Evolutionary conservation across 2,888 invertebrate genomes (phyloP).

Genomic region (Conchocele bisecta): DNA sequence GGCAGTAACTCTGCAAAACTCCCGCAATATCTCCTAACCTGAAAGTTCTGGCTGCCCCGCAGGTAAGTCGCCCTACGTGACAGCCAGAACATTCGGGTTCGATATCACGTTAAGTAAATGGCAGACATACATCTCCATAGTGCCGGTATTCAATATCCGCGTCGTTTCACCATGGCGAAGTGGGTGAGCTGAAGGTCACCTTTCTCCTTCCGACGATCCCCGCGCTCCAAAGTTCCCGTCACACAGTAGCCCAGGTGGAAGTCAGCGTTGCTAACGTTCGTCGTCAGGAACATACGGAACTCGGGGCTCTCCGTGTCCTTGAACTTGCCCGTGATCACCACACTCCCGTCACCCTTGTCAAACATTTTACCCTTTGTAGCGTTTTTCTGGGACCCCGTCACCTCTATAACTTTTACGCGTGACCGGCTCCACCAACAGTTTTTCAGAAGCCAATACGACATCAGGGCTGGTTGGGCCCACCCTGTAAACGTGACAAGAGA

Average conservation of each 20-base stretch:
- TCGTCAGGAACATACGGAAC: slow-evolving; percentile 88
- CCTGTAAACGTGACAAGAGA: too few species aligned
- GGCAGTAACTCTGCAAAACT: too few species aligned
- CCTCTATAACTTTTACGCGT: slow-evolving; percentile 92
- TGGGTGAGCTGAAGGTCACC: slow-evolving; percentile 93
- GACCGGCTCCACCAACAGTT: slow-evolving; percentile 94
- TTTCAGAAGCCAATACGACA: slow-evolving; percentile 93
- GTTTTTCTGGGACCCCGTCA: slow-evolving; percentile 90
- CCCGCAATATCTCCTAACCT: too few species aligned
- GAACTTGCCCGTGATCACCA: slow-evolving; percentile 91
- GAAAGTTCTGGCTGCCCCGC: too few species aligned
- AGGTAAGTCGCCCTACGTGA: too few species aligned
- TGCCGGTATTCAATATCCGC: slow-evolving; percentile 85
- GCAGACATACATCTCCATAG: too few species aligned
- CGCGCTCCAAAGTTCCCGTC: slow-evolving; percentile 92
- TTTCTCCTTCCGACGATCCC: slow-evolving; percentile 86
- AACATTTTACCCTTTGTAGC: slow-evolving; percentile 91
- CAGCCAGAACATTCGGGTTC: too few species aligned
- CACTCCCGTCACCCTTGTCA: slow-evolving; percentile 90
- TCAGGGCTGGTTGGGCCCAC: slow-evolving; percentile 93
- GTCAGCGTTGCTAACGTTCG: slow-evolving; percentile 92
- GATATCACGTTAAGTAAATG: too few species aligned
- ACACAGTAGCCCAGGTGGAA: slow-evolving; percentile 95
- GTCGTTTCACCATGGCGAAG: slow-evolving; percentile 92
- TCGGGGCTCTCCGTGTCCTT: slow-evolving; percentile 83